Evolutionary conservation across 2,888 invertebrate species (phyloP), one percentile per base, ranked within the genome.

Genomic region (Plagodis pulveraria): DNA sequence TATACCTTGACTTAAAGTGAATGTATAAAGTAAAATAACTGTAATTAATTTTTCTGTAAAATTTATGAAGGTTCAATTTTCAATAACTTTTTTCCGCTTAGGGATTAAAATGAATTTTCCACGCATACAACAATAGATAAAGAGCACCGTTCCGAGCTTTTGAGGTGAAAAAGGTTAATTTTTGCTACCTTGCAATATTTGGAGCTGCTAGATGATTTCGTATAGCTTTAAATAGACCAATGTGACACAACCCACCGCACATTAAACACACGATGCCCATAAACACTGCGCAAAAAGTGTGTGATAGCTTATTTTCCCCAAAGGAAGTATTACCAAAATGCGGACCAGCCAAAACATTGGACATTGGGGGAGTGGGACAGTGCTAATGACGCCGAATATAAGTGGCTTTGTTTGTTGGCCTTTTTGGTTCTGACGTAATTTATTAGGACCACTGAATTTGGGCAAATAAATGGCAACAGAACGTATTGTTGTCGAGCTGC

Each of bases 321-420:
- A 69, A 72, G 64, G 59, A 63, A 68, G 63, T 70, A 69, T 70
- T 70, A 65, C 65, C 62, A 50, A 50, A 68, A 53, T 57, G 57
- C 63, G 62, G 71, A 42, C 46, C 48, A 63, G 42, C 66, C 59
- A 63, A 40, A 62, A 68, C 59, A 70, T 61, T 63, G 56, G 69
- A 67, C 69, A 63, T 64, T 62, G 60, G 69, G 63, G 63, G 51
- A 58, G 53, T 45, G 41, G 55, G 50, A 41, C 59, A 52, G 60
- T 56, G 60, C 60, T 61, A 77, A 80, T 81, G 78, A 83, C 74
- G 71, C 74, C 63, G 70, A 66, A 73, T 72, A 73, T 74, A 76
- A 82, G 81, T 78, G 80, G 79, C 74, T 79, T 83, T 83, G 81
- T 83, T 84, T 78, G 78, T 78, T 69, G 74, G 76, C 75, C 40